Evolutionary conservation across 2,888 invertebrate species (phyloP), one percentile per base, ranked within the genome.

Genomic region (Dicyrtoma fusca): DNA sequence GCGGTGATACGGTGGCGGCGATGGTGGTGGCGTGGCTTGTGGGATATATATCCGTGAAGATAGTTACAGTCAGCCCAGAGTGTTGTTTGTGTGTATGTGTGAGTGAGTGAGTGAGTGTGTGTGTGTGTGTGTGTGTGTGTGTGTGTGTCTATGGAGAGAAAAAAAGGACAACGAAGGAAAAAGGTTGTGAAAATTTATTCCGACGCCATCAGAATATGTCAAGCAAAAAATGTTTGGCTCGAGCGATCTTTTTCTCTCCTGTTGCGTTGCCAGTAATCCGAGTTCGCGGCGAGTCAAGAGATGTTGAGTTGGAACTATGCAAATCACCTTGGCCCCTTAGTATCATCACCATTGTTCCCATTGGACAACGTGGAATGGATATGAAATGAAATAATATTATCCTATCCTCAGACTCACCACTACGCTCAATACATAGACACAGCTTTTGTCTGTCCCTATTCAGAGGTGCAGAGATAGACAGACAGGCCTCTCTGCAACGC

Each of bases 171-270:
- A 71, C 69, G 59, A 61, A 70, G 74, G 70, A 66, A 70, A 68
- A 75, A 72, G 66, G 72, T 75, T 74, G 74, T 74, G 72, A 69
- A 74, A 74, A 75, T 75, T 72, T 75, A 75, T 75, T 75, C 74
- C 74, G 74, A 72, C 74, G 74, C 74, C 74, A 75, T 75, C 69
- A 72, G 72, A 75, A 75, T 61, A 72, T 75, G 70, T 74, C 72
- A 72, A 70, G 74, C 69, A 75, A 75, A 72, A 75, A 75, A 72
- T 69, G 65, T 74, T 72, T 74, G 74, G 74, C 74, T 72, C 72
- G 74, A 74, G 74, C 74, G 74, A 74, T 74, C 72, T 74, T 74
- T 71, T 72, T 74, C 69, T 74, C 65, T 69, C 71, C 74, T 74
- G 70, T 70, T 69, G 72, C 69, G 69, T 69, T 73, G 69, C 72